These are phyloP conservation scores for Tupaia tana DNA, from an alignment of 2,113 vertebrate genomes.

Conservation along the genomic window DNA sequence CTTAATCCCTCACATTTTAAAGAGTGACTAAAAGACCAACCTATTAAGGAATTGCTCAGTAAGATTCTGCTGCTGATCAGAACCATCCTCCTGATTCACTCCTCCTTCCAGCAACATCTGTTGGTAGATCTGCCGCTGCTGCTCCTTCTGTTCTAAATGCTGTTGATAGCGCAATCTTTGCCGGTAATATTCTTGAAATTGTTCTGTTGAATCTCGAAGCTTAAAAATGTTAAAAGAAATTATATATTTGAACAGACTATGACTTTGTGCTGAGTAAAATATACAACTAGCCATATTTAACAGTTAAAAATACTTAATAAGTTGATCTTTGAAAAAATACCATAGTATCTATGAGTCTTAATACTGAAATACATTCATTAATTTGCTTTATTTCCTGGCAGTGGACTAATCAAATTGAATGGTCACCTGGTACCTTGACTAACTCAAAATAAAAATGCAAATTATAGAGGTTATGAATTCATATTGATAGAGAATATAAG, in stretches of 20 bases:
- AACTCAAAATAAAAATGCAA: slow-evolving; percentile 28
- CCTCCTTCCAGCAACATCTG: slow-evolving; percentile 99
- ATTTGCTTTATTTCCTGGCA: slow-evolving; percentile 25
- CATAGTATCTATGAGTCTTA: slow-evolving; percentile 9
- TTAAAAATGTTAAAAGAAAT: slow-evolving; percentile 80
- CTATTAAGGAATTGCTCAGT: slow-evolving; percentile 98
- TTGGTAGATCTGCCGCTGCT: slow-evolving; percentile 96
- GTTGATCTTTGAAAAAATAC: slow-evolving; percentile 44
- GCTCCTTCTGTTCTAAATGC: slow-evolving; percentile 98
- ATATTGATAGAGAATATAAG: background rate
- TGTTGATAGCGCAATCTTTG: slow-evolving; percentile 98
- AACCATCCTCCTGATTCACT: slow-evolving; percentile 93
- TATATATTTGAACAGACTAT: slow-evolving; percentile 41
- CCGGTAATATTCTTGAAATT: slow-evolving; percentile 96
- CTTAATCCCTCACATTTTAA: slow-evolving; percentile 10
- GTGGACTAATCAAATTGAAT: slow-evolving; percentile 24
- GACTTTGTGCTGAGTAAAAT: background rate
- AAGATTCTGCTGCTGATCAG: slow-evolving; percentile 93
- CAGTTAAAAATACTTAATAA: slow-evolving; percentile 51
- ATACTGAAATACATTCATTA: slow-evolving; percentile 2
- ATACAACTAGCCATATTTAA: slow-evolving; percentile 32
- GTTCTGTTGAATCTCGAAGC: slow-evolving; percentile 96
- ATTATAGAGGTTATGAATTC: background rate
- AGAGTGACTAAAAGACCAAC: slow-evolving; percentile 82
- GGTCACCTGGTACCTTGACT: background rate